Base-by-base conservation (phyloP, 2,113 vertebrate species). In the Bagarius yarrelli region DNA sequence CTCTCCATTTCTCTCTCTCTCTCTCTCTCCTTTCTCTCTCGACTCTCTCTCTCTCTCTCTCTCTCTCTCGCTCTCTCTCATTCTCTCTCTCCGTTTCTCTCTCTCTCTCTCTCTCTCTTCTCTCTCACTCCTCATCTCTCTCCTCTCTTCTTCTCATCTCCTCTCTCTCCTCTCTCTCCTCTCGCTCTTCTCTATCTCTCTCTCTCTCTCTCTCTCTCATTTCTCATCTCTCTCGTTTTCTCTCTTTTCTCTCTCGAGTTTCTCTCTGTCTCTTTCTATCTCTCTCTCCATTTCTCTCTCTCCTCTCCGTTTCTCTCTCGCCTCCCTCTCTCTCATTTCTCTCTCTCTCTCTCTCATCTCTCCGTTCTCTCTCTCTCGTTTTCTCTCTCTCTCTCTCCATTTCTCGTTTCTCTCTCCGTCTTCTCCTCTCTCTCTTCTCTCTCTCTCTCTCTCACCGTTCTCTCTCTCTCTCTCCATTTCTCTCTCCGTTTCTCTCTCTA, bases 21-120 rank as follows among this genome's bases (percentile, higher is more conserved):
- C 60, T 27, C 25, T 27, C 9, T 27, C 60, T 60, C 40, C 18
- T 25, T 32, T 30, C 32, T 36, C 5, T 23, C 30, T 59, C 18
- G 16, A 8, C 32, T 21, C 32, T 1, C 21, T 89, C 89, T 86
- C 83, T 87, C 89, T 84, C 86, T 82, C 82, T 85, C 83, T 76
- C 86, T 78, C 86, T 66, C 80, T 87, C 86, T 87, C 83, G 69
- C 66, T 86, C 74, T 89, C 86, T 89, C 55, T 57, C 83, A 72
- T 84, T 79, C 55, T 73, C 80, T 84, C 76, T 77, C 34, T 52
- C 16, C 36, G 27, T 13, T 16, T 52, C 85, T 78, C 83, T 82
- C 85, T 86, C 82, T 85, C 76, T 84, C 85, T 83, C 66, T 70
- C 85, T 82, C 86, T 75, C 27, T 53, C 71, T 75, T 25, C n/a